These are phyloP conservation scores for Helicoverpa assulta DNA, from an alignment of 2,888 invertebrate genomes.

Conservation along the genomic window DNA sequence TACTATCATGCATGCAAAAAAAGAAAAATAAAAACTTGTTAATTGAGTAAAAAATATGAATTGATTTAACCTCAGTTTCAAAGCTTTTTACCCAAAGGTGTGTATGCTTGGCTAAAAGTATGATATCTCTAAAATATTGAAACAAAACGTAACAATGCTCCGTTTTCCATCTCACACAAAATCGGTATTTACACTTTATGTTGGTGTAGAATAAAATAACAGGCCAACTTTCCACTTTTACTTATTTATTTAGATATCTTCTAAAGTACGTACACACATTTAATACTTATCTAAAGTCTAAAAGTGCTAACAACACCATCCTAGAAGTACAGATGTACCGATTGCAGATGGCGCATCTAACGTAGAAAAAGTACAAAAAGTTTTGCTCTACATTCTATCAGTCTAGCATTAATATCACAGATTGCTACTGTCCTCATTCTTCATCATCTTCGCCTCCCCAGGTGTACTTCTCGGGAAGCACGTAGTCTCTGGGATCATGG, in stretches of 20 bases:
- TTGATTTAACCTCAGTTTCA: no score
- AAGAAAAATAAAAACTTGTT: not conserved
- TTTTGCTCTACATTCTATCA: conserved; percentile 57
- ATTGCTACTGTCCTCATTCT: conserved; percentile 47
- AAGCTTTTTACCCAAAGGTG: no score
- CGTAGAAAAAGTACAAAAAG: conserved; percentile 1
- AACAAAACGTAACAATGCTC: conserved; percentile 43
- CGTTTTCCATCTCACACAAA: not conserved
- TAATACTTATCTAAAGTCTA: conserved; percentile 10
- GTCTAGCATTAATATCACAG: conserved; percentile 53
- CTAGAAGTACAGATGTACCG: conserved; percentile 19
- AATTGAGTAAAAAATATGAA: no score
- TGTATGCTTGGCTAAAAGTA: no score
- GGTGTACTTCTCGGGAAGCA: conserved; percentile 83
- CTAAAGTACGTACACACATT: conserved; percentile 1
- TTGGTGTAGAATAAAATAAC: no score
- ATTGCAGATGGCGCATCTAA: conserved; percentile 50
- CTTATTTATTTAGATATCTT: conserved; percentile 14
- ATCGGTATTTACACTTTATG: not conserved
- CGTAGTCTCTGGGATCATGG: conserved; percentile 83
- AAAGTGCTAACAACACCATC: conserved; percentile 8
- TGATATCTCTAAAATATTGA: not conserved
- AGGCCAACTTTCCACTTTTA: not conserved
- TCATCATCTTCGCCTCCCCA: conserved; percentile 82
- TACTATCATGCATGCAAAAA: not conserved